These are phyloP conservation scores for Apodemus sylvaticus DNA, from an alignment of 2,113 vertebrate species.

Conservation along the genomic window DNA sequence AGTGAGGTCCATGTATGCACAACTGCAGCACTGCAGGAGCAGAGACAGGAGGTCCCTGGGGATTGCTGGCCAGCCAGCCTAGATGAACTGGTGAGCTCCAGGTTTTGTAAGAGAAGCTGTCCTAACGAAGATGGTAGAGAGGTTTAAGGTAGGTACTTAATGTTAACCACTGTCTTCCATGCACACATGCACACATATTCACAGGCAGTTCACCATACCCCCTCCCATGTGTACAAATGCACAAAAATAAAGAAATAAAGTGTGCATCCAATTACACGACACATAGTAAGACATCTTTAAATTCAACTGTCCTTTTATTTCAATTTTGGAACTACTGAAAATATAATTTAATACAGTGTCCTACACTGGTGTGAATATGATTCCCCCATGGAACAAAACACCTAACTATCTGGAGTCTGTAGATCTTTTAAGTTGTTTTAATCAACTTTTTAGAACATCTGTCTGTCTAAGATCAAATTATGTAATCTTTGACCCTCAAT, in stretches of 20 bases:
- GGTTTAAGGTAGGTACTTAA: neutral
- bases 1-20: neutral
- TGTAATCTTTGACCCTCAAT: conserved; percentile 53
- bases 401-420: neutral
- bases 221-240: no score
- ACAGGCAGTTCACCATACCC: neutral
- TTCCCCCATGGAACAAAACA: neutral
- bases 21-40: neutral
- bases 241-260: neutral
- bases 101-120: no score
- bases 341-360: conserved; percentile 26
- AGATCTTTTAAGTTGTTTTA: conserved; percentile 46
- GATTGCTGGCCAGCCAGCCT: neutral
- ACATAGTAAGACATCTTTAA: conserved; percentile 2
- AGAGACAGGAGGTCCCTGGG: no score
- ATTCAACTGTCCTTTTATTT: neutral
- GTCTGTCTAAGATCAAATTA: conserved; percentile 47
- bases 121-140: no score
- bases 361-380: neutral
- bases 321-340: neutral
- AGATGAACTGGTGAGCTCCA: no score
- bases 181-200: no score
- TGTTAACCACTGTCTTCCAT: neutral
- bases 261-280: neutral
- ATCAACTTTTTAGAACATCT: conserved; percentile 67